Evolutionary conservation across 1,140 invertebrate species (phyloP), one percentile per base, ranked within the genome.

Genomic region (Aphelenchoides besseyi): DNA sequence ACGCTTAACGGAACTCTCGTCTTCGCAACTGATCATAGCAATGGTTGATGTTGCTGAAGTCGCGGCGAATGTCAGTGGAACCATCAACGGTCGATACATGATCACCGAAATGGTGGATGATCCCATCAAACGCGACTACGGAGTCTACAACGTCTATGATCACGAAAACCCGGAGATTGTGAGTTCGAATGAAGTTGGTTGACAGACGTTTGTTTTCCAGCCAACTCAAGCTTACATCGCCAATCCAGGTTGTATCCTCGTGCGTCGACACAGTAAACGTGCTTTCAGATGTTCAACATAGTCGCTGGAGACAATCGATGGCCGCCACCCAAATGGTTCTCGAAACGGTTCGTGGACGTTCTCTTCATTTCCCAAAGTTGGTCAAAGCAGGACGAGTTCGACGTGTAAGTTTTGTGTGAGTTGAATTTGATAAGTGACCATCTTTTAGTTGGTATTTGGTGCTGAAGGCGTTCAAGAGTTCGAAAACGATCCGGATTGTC

Each of bases 401-500:
- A 18, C 9, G n/a, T 3, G 2, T 37, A 73, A 26, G 2, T 70
- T 9, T 16, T 8, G 35, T 9, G 12, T 9, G 3, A 2, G 23
- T n/a, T 73, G 2, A 8, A 53, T 74, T 54, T 26, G 1, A 69
- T n/a, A n/a, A 52, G 2, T 57, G n/a, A 52, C 5, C 29, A 18
- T 63, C 36, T n/a, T n/a, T 74, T 61, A 74, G 73, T 48, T 74
- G 5, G 57, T 74, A 18, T 74, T 74, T 48, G 72, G 72, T 23
- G 9, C 9, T 8, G 73, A 76, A 12, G 23, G 52, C 16, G 48
- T 32, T 1, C 76, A 76, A 9, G 59, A 74, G 35, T 36, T 29
- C 8, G 73, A 74, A 55, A 53, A 61, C 8, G 73, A 74, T 55
- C 73, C 73, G n/a, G 74, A 75, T 35, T 75, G 64, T 23, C n/a